These are phyloP conservation scores for Ophion obscuratus DNA, from an alignment of 2,888 invertebrate species.

Conservation along the genomic window DNA sequence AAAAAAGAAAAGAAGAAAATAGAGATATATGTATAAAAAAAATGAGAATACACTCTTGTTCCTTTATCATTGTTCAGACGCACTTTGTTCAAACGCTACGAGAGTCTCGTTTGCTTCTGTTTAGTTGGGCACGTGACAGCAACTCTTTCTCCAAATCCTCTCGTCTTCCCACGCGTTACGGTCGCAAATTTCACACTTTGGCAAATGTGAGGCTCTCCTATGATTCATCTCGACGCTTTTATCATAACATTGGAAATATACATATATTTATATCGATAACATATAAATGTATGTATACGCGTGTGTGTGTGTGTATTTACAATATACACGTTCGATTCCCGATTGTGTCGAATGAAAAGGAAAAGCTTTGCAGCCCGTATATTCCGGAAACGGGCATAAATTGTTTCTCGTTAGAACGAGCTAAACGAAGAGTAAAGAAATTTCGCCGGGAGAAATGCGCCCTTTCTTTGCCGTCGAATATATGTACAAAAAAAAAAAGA, in stretches of 20 bases:
- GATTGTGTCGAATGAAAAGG: slow-evolving; percentile 11
- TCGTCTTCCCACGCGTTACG: not conserved
- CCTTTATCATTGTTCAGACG: slow-evolving; percentile 46
- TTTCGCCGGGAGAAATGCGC: not conserved
- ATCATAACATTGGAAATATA: slow-evolving; percentile 58
- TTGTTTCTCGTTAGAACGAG: not conserved
- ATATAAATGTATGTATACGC: slow-evolving; percentile 57
- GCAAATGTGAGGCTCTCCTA: slow-evolving; percentile 13
- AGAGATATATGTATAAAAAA: not conserved
- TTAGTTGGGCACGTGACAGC: slow-evolving; percentile 56
- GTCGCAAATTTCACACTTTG: slow-evolving; percentile 17
- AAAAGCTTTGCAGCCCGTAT: not conserved
- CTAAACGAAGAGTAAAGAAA: not conserved
- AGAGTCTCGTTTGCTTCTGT: slow-evolving; percentile 39
- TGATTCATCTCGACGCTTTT: slow-evolving; percentile 46
- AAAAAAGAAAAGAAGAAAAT: slow-evolving; percentile 19
- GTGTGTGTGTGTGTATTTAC: slow-evolving; percentile 68
- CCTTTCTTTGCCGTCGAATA: slow-evolving; percentile 28
- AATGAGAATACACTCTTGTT: slow-evolving; percentile 37
- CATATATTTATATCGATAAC: slow-evolving; percentile 67
- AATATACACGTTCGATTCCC: slow-evolving; percentile 60
- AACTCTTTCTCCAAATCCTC: slow-evolving; percentile 22
- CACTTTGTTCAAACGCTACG: slow-evolving; percentile 32
- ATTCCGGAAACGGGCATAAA: slow-evolving; percentile 5
- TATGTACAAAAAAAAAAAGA: slow-evolving; percentile 64